Conservation (phyloP, 2,797 vertebrate genomes). For the Phoxinus dragarum region DNA sequence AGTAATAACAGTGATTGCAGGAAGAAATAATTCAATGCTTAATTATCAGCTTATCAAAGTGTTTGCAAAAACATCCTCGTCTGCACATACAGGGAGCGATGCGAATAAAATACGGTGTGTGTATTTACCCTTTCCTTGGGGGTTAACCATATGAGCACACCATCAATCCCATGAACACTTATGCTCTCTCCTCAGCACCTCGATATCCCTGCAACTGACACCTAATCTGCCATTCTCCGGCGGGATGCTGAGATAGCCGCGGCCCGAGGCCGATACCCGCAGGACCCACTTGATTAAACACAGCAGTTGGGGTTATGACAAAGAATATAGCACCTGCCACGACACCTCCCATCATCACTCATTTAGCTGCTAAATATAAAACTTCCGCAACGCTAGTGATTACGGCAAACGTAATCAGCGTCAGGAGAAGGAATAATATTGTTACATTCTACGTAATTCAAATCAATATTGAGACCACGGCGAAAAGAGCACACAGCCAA, state of each 20-base stretch:
- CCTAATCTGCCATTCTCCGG: slow-evolving; percentile 64
- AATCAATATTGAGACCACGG: slow-evolving; percentile 57
- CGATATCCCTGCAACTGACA: slow-evolving; percentile 74
- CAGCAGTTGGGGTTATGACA: slow-evolving; percentile 60
- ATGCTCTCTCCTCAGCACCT: slow-evolving; percentile 72
- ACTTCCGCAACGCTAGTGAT: slow-evolving; percentile 40
- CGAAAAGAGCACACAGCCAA: slow-evolving; percentile 15
- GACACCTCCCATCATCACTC: slow-evolving; percentile 51
- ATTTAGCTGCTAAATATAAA: slow-evolving; percentile 58
- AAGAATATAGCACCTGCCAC: slow-evolving; percentile 49
- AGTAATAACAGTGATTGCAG: slow-evolving; percentile 3
- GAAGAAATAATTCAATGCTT: slow-evolving; percentile 29
- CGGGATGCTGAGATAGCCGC: slow-evolving; percentile 58
- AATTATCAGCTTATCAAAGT: slow-evolving; percentile 28
- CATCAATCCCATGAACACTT: slow-evolving; percentile 65
- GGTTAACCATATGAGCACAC: slow-evolving; percentile 47
- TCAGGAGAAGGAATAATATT: slow-evolving; percentile 37
- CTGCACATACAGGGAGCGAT: background rate
- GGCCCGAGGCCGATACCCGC: slow-evolving; percentile 69
- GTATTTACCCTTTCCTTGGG: slow-evolving; percentile 65
- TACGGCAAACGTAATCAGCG: slow-evolving; percentile 42
- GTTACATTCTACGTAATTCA: slow-evolving; percentile 40
- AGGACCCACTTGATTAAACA: slow-evolving; percentile 69
- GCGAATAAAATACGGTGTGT: slow-evolving; percentile 45
- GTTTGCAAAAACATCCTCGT: slow-evolving; percentile 8